Base-by-base conservation (phyloP, 2,113 vertebrate genomes). In the Pygoscelis antarcticus region DNA sequence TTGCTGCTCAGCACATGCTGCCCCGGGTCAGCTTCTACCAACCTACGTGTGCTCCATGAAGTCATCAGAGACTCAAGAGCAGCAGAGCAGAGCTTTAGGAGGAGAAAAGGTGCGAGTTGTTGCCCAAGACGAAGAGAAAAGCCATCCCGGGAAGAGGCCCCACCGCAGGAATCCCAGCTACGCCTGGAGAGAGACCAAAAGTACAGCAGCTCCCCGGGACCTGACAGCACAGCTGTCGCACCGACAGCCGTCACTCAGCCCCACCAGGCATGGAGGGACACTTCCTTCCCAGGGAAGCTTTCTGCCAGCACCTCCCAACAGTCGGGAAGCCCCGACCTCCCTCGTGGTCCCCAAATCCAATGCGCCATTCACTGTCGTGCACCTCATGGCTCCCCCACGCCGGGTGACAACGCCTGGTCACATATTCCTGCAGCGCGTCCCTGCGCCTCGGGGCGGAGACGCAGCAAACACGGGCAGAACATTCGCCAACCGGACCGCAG, bases 211-310 rank as follows among this genome's bases (percentile, higher is more conserved):
- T 91, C 70, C 76, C 52, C 7, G 3, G 9, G 58, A 34, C 62
- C 25, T 8, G 5, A 6, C 3, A 1, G 10, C 2, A 20, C 94
- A 85, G 94, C 80, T 94, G 91, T 54, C 30, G 9, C 62, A 30
- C 52, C 13, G 13, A 13, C 15, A 57, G 61, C 84, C 5, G 26
- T 9, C 51, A 13, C 84, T 74, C 78, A 44, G 71, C 52, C 40
- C 32, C 49, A 17, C 49, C 8, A 13, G 6, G 10, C 12, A 1
- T 1, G 2, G 27, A n/a, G 44, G 36, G 14, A 25, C 6, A 2
- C 17, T 9, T 49, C 69, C 36, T 17, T 9, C 44, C 44, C 6
- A 11, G 5, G 26, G n/a, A 26, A 26, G 4, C 51, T 49, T 72
- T 36, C 54, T 38, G 23, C 42, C 36, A 16, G 32, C 71, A 26